Conservation (phyloP, 2,797 vertebrate genomes). For the Bradypodion ventrale region DNA sequence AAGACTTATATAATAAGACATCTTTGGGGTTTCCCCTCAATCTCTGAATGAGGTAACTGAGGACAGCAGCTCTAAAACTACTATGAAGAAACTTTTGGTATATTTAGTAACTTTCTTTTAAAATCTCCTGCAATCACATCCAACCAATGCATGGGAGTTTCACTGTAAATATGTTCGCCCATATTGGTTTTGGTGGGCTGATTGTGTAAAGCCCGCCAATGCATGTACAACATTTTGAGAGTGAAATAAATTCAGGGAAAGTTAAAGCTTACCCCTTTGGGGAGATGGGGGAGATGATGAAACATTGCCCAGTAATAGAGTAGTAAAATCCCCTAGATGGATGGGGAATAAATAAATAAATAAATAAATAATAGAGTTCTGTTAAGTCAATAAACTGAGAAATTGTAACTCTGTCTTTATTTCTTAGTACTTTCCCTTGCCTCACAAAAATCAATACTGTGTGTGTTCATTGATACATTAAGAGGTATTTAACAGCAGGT, state of each 20-base stretch:
- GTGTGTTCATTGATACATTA: neutral
- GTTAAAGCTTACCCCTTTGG: too few species aligned
- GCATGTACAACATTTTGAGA: neutral
- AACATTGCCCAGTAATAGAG: neutral
- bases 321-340: too few species aligned
- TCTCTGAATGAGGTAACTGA: neutral
- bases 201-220: neutral
- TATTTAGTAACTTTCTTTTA: neutral
- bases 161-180: neutral
- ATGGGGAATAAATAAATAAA: too few species aligned
- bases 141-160: neutral
- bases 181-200: neutral
- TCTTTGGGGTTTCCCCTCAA: neutral
- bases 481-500: neutral
- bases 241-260: too few species aligned
- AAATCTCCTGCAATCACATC: too few species aligned
- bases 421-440: neutral
- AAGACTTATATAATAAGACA: neutral
- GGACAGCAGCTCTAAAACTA: neutral
- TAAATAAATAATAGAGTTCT: too few species aligned
- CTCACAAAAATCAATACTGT: neutral
- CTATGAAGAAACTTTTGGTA: neutral
- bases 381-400: neutral
- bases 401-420: neutral
- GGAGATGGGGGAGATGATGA: too few species aligned